A percentile compares a stretch with the other conserved stretches of the same genome.
These are phyloP conservation scores for Cephus runcator DNA, from an alignment of 2,888 invertebrate genomes.

Conservation along the genomic window DNA sequence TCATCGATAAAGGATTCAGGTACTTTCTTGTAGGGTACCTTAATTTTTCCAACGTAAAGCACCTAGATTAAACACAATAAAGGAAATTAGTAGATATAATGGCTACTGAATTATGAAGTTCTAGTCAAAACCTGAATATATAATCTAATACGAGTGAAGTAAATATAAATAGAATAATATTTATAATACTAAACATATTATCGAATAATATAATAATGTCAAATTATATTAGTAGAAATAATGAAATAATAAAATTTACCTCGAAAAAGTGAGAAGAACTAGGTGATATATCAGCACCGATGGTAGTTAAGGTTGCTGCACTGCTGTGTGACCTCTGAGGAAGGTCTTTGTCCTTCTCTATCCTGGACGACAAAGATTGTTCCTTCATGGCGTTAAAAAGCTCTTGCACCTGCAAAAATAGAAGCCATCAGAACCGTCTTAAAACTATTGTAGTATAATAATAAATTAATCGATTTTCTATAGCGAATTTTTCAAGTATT, in stretches of 20 bases:
- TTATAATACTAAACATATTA: no score
- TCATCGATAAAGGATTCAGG: slow-evolving; percentile 92
- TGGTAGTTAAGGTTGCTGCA: slow-evolving; percentile 76
- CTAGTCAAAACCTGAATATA: not conserved
- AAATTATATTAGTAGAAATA: not conserved
- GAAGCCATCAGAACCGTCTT: not conserved
- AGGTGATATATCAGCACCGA: slow-evolving; percentile 83
- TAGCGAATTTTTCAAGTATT: no score
- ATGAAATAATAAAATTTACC: slow-evolving; percentile 65
- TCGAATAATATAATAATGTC: not conserved
- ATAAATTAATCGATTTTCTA: not conserved
- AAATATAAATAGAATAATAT: slow-evolving; percentile 1
- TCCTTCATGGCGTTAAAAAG: slow-evolving; percentile 63
- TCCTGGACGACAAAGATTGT: slow-evolving; percentile 49
- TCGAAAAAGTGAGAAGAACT: slow-evolving; percentile 92
- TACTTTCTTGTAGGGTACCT: slow-evolving; percentile 87
- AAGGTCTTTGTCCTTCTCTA: slow-evolving; percentile 50
- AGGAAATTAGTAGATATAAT: not conserved
- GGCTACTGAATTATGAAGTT: not conserved
- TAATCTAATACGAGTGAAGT: not conserved
- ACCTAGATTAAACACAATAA: slow-evolving; percentile 69
- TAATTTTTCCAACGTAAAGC: slow-evolving; percentile 90
- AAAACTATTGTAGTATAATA: not conserved
- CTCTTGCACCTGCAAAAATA: slow-evolving; percentile 53
- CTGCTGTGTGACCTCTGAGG: slow-evolving; percentile 68